A percentile compares a stretch with the other conserved stretches of the same genome.
Evolutionary conservation across 2,888 invertebrate species (phyloP).

Genomic region (Sphaerophoria taeniata): DNA sequence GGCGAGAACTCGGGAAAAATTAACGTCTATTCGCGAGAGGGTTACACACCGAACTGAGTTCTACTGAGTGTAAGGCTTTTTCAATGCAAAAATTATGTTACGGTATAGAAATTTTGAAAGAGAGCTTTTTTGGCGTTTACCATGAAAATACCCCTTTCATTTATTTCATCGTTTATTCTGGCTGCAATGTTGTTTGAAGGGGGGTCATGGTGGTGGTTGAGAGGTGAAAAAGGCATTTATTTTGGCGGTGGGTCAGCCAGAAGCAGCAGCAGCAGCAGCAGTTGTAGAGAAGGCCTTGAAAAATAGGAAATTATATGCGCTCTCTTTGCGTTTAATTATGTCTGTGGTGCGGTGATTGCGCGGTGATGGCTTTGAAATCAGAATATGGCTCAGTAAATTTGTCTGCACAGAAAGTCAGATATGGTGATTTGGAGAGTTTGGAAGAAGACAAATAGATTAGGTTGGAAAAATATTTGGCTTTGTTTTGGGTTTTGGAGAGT

Average conservation of each 20-base stretch:
- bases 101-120: conserved; percentile 12
- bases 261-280: conserved; percentile 17
- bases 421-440: neutral
- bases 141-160: neutral
- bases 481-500: neutral
- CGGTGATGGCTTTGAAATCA: neutral
- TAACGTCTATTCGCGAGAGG: conserved; percentile 80
- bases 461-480: too few relatives aligned
- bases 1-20: conserved; percentile 66
- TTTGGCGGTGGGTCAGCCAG: conserved; percentile 45
- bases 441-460: neutral
- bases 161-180: neutral
- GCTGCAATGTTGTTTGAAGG: neutral
- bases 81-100: conserved; percentile 59
- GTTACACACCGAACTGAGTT: conserved; percentile 80
- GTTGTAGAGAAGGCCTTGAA: conserved; percentile 74
- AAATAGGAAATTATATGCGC: conserved; percentile 57
- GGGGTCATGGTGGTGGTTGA: conserved; percentile 4
- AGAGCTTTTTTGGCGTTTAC: conserved; percentile 58
- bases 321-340: conserved; percentile 46
- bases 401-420: conserved; percentile 20
- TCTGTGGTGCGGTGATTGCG: conserved; percentile 22
- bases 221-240: conserved; percentile 26
- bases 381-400: conserved; percentile 49
- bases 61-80: conserved; percentile 58